phyloP scores from a whole-genome alignment of 2,888 invertebrate genomes.

The Hecatera dysodea region DNA sequence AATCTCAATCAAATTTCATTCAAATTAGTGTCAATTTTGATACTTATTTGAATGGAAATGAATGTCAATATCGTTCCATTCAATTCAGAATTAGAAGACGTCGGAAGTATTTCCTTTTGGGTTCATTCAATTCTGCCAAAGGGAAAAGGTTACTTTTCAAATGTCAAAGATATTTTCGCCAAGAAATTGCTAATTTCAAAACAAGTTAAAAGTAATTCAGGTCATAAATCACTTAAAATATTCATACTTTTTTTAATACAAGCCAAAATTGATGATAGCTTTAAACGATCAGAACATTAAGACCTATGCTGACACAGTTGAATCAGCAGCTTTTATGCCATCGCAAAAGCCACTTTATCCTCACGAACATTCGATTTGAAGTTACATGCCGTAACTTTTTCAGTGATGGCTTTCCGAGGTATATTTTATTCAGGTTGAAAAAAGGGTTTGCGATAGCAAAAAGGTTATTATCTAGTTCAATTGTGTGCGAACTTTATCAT shows the following conservation, averaged over 20 bases:
- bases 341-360: conserved; percentile 48
- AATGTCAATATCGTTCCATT: conserved; percentile 38
- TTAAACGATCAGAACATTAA: conserved; percentile 57
- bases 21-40: conserved; percentile 30
- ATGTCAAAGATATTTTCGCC: conserved; percentile 9
- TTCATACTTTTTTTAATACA: conserved; percentile 32
- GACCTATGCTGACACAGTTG: conserved; percentile 49
- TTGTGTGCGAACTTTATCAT: not conserved
- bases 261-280: conserved; percentile 29
- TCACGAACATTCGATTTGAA: conserved; percentile 15
- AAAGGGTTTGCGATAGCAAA: conserved; percentile 29
- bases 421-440: conserved; percentile 37
- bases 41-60: conserved; percentile 11
- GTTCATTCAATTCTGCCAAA: conserved; percentile 21
- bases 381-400: conserved; percentile 12
- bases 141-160: not conserved
- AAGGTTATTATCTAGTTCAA: conserved; percentile 1
- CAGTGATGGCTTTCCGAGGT: conserved; percentile 26
- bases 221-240: conserved; percentile 27
- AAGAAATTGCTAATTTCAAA: not conserved
- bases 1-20: not conserved
- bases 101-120: conserved; percentile 28
- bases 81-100: conserved; percentile 31
- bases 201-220: not conserved
- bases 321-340: conserved; percentile 48